Percentiles rank a stretch among this genome's conserved stretches.
Conservation (phyloP, 2,797 vertebrate genomes). For the Crocidura indochinensis region DNA sequence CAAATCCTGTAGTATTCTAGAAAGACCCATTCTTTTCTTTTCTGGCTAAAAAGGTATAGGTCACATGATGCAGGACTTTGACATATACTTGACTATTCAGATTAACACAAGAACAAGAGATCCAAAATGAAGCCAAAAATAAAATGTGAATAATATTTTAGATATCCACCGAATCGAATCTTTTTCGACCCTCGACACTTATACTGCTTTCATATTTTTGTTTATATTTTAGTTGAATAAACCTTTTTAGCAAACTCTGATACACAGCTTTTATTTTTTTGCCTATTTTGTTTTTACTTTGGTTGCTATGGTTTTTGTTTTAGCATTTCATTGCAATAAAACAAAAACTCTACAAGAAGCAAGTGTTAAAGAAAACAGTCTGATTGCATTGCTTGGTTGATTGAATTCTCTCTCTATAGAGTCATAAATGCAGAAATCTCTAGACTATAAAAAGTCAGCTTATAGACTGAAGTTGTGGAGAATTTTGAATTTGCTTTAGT, state of each 20-base stretch:
- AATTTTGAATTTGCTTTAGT: slow-evolving; percentile 45
- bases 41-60: background rate
- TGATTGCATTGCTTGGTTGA: slow-evolving; percentile 73
- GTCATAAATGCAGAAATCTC: slow-evolving; percentile 53
- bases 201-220: slow-evolving; percentile 58
- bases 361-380: slow-evolving; percentile 68
- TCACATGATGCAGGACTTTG: background rate
- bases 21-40: background rate
- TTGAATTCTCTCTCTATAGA: slow-evolving; percentile 54
- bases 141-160: background rate
- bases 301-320: slow-evolving; percentile 59
- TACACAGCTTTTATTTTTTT: background rate
- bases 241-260: too few relatives aligned
- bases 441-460: slow-evolving; percentile 62
- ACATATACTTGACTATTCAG: background rate
- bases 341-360: slow-evolving; percentile 62
- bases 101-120: background rate
- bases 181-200: background rate
- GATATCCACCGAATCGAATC: slow-evolving; percentile 5
- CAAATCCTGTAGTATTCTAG: slow-evolving; percentile 40
- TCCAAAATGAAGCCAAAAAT: background rate
- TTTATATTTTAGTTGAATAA: slow-evolving; percentile 60
- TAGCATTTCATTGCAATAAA: slow-evolving; percentile 45
- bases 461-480: slow-evolving; percentile 40
- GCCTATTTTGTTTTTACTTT: slow-evolving; percentile 69